These are phyloP conservation scores for Zaprionus capensis DNA, from an alignment of 1,140 invertebrate species.

Conservation along the genomic window DNA sequence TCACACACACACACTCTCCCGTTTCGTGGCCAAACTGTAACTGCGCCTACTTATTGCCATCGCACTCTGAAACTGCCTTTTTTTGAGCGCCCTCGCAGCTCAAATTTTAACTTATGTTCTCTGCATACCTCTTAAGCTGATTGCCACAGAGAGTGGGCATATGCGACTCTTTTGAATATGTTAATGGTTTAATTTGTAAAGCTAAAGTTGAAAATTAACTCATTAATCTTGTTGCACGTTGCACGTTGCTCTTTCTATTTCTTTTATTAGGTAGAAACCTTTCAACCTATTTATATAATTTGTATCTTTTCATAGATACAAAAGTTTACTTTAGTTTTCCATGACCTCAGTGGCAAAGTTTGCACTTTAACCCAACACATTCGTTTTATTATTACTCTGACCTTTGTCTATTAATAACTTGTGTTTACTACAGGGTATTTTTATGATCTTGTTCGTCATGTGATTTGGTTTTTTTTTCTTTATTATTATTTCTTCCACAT, in stretches of 20 bases:
- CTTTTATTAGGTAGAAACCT: neutral
- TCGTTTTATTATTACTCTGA: neutral
- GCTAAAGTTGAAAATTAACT: neutral
- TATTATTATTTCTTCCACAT: conserved; percentile 17
- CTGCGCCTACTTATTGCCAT: conserved; percentile 43
- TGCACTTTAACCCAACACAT: neutral
- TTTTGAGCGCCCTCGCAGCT: conserved; percentile 22
- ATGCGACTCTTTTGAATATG: neutral
- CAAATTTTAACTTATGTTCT: conserved; percentile 34
- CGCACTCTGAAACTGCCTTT: neutral
- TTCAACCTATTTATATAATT: neutral
- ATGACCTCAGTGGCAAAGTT: neutral
- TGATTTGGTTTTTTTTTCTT: neutral
- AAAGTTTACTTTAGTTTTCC: neutral
- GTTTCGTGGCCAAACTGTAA: conserved; percentile 10
- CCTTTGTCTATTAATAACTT: neutral
- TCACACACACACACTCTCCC: neutral
- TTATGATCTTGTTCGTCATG: neutral
- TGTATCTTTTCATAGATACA: neutral
- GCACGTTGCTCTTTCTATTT: neutral
- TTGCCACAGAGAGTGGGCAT: neutral
- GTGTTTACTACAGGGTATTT: conserved; percentile 31
- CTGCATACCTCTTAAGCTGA: conserved; percentile 23
- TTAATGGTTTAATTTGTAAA: neutral
- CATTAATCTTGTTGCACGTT: neutral